These are phyloP conservation scores for Eurytoma adleriae DNA, from an alignment of 2,888 invertebrate genomes.

Conservation along the genomic window DNA sequence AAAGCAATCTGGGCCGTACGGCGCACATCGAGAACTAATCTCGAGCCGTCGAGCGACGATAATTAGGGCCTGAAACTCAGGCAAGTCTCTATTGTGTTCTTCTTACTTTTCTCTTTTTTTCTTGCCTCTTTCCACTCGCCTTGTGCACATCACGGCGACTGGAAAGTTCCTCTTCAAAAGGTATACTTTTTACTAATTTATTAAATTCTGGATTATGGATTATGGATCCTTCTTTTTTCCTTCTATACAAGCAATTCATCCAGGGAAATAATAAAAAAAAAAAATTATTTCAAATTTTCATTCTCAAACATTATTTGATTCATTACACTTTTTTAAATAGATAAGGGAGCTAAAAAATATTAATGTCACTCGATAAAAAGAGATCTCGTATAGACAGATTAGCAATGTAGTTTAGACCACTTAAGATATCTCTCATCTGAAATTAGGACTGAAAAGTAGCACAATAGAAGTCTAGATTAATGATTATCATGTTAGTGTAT, in stretches of 20 bases:
- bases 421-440: slow-evolving; percentile 48
- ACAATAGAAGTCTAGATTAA: slow-evolving; percentile 49
- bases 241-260: too few relatives aligned
- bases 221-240: too few relatives aligned
- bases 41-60: slow-evolving; percentile 8
- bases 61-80: neutral
- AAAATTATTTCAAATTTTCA: slow-evolving; percentile 3
- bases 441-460: slow-evolving; percentile 53
- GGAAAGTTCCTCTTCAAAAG: too few relatives aligned
- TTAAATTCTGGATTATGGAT: neutral
- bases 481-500: slow-evolving; percentile 42
- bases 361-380: slow-evolving; percentile 32
- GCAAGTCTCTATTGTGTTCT: neutral
- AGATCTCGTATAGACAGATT: slow-evolving; percentile 46
- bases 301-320: slow-evolving; percentile 12
- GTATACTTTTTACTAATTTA: too few relatives aligned
- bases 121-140: too few relatives aligned
- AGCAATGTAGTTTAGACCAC: slow-evolving; percentile 47
- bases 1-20: slow-evolving; percentile 40
- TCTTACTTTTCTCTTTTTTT: neutral
- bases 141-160: too few relatives aligned
- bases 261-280: too few relatives aligned
- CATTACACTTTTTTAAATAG: neutral
- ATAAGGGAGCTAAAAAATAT: slow-evolving; percentile 32
- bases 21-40: slow-evolving; percentile 33